Evolutionary conservation across 2,888 invertebrate genomes (phyloP).

Genomic region (Graphium colonna): DNA sequence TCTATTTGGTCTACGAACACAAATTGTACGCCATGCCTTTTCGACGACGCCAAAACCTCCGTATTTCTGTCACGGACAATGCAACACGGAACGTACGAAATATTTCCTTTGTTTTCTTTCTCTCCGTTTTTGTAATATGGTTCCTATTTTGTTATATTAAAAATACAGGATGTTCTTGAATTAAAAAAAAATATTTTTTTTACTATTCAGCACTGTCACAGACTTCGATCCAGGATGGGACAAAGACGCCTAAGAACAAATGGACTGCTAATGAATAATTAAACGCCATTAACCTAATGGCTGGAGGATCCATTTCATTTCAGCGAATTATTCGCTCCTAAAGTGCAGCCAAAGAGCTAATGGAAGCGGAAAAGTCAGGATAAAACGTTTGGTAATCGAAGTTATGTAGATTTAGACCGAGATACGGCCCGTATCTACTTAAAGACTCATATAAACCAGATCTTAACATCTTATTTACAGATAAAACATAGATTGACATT

Average conservation of each 20-base stretch:
- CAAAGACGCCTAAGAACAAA: constrained; percentile 14
- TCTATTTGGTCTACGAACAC: constrained; percentile 15
- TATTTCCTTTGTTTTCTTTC: neutral
- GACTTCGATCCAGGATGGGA: neutral
- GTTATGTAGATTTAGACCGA: neutral
- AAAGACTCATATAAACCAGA: too few species aligned
- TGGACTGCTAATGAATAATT: constrained; percentile 17
- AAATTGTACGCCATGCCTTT: constrained; percentile 14
- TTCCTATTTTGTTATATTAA: neutral
- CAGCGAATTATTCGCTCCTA: constrained; percentile 3
- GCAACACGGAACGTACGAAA: neutral
- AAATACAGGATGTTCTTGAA: neutral
- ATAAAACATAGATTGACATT: too few species aligned
- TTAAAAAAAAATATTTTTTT: neutral
- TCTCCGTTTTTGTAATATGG: neutral
- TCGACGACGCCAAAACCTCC: neutral
- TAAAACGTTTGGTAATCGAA: constrained; percentile 2
- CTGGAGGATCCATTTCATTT: constrained; percentile 15
- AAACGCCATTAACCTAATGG: constrained; percentile 17
- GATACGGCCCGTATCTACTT: too few species aligned
- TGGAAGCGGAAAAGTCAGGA: neutral
- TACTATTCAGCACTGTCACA: neutral
- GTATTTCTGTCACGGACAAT: neutral
- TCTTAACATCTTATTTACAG: too few species aligned
- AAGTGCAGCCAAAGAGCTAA: neutral